Evolutionary conservation across 2,797 vertebrate genomes (phyloP).

Genomic region (Esox lucius): DNA sequence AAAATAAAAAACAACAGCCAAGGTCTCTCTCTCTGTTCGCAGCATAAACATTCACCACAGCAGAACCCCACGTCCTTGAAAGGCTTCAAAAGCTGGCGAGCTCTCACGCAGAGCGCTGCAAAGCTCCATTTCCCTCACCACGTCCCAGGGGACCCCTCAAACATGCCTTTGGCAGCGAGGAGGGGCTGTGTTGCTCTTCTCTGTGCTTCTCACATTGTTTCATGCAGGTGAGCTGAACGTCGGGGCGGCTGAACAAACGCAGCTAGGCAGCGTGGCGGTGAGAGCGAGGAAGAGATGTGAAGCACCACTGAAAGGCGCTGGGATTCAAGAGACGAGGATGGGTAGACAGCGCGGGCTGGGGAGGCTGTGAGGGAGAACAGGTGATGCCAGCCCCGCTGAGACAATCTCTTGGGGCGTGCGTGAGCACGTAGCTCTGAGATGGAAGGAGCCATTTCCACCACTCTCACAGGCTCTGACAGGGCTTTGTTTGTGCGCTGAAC

Average conservation of each 20-base stretch:
- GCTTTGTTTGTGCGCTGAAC: conserved; percentile 13
- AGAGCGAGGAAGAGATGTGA: conserved; percentile 6
- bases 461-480: background rate
- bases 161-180: conserved; percentile 10
- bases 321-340: conserved; percentile 9
- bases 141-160: conserved; percentile 7
- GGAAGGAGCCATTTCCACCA: background rate
- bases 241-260: background rate
- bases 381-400: conserved; percentile 12
- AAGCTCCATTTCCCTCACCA: conserved; percentile 10
- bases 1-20: conserved; percentile 10
- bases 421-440: background rate
- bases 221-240: conserved; percentile 14
- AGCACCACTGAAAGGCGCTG: conserved; percentile 4
- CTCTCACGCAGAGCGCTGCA: conserved; percentile 12
- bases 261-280: background rate
- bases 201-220: conserved; percentile 5
- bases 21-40: conserved; percentile 13
- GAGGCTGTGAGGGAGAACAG: conserved; percentile 3
- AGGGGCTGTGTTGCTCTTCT: background rate
- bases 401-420: background rate
- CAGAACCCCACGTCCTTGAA: conserved; percentile 11
- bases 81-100: conserved; percentile 7
- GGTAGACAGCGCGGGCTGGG: conserved; percentile 12
- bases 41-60: conserved; percentile 10